phyloP scores from a whole-genome alignment of 2,113 vertebrate genomes.

The Phainopepla nitens region DNA sequence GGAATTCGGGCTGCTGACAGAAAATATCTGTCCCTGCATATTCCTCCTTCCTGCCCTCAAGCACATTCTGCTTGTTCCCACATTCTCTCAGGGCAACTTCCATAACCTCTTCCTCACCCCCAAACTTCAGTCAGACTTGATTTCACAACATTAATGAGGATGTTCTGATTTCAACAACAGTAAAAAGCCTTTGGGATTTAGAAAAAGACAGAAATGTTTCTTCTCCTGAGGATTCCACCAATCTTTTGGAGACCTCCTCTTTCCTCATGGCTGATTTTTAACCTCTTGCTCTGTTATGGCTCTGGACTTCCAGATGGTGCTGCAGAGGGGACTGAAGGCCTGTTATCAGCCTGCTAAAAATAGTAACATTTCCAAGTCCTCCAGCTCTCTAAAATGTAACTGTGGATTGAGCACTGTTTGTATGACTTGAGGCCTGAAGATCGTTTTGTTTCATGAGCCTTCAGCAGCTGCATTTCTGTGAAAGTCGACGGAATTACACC shows the following conservation, averaged over 20 bases:
- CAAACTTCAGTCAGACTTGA: neutral
- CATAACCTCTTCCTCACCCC: neutral
- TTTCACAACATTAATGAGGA: neutral
- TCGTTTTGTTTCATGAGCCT: neutral
- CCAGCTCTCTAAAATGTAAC: neutral
- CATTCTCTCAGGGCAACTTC: neutral
- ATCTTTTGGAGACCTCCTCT: neutral
- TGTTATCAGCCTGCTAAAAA: neutral
- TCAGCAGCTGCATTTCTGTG: neutral
- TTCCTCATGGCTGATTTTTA: neutral
- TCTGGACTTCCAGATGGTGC: neutral
- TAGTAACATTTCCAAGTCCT: neutral
- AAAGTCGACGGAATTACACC: neutral
- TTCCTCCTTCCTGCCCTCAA: neutral
- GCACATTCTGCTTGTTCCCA: neutral
- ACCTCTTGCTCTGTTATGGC: neutral
- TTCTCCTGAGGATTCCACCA: neutral
- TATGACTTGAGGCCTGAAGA: neutral
- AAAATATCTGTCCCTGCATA: neutral
- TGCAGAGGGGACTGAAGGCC: neutral
- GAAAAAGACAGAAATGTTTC: neutral
- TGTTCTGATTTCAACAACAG: neutral
- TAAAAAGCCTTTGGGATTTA: neutral
- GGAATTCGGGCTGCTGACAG: neutral
- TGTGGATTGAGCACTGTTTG: neutral